Percentiles rank a stretch among this genome's conserved stretches.
Conservation (phyloP, 1,140 invertebrate genomes). For the Rhagoletis pomonella region DNA sequence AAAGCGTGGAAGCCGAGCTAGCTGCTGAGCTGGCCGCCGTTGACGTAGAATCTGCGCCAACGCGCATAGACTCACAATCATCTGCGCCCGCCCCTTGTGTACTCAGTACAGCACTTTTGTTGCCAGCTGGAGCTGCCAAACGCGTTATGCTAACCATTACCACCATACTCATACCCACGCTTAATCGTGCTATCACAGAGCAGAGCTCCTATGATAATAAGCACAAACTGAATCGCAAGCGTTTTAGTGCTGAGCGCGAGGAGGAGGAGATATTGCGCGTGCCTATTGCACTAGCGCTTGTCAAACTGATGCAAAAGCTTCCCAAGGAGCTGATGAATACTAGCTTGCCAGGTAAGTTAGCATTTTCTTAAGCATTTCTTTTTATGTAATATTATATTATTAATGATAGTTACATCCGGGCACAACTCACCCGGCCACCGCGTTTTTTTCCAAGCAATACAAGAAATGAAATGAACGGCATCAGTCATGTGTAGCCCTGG, state of each 20-base stretch:
- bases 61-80: slow-evolving; percentile 66
- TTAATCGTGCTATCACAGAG: slow-evolving; percentile 80
- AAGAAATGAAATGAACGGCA: too few relatives aligned
- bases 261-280: slow-evolving; percentile 93
- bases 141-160: slow-evolving; percentile 82
- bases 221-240: slow-evolving; percentile 88
- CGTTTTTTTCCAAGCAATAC: slow-evolving; percentile 84
- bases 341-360: slow-evolving; percentile 81
- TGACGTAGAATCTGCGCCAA: slow-evolving; percentile 63
- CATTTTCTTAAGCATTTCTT: too few relatives aligned
- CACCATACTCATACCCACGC: slow-evolving; percentile 75
- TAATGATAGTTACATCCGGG: not conserved
- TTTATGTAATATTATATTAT: slow-evolving; percentile 74
- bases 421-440: too few relatives aligned
- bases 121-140: slow-evolving; percentile 81
- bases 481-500: too few relatives aligned
- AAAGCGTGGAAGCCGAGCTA: slow-evolving; percentile 57
- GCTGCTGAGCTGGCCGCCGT: slow-evolving; percentile 60
- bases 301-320: slow-evolving; percentile 92
- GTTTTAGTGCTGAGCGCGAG: slow-evolving; percentile 79
- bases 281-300: slow-evolving; percentile 92
- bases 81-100: slow-evolving; percentile 19
- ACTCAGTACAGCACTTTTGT: slow-evolving; percentile 76
- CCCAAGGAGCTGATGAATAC: slow-evolving; percentile 83
- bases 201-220: slow-evolving; percentile 84